Percentiles rank a stretch among this genome's conserved stretches.
phyloP scores from a whole-genome alignment of 30 jellyfish, hydroid and myxozoan genomes.

The Pelagia noctiluca region DNA sequence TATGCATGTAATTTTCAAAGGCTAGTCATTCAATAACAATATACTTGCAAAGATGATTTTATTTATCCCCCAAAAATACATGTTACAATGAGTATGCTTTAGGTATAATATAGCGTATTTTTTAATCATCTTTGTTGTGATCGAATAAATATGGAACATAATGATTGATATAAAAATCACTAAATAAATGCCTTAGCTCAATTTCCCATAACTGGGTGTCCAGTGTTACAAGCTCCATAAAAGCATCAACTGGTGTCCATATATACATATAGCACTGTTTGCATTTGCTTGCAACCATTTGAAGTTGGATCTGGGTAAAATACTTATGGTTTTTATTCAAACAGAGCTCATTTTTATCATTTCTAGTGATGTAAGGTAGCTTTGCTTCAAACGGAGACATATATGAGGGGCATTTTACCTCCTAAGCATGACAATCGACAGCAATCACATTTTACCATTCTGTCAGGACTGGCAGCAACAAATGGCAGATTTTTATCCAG shows the following conservation, averaged over 20 bases:
- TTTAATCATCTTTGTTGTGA: background rate
- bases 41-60: too few relatives aligned
- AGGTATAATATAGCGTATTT: background rate
- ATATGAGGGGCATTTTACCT: too few relatives aligned
- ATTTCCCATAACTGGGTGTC: constrained; percentile 5
- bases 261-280: too few relatives aligned
- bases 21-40: too few relatives aligned
- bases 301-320: constrained; percentile 55
- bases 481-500: constrained; percentile 38
- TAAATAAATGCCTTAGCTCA: background rate
- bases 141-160: background rate
- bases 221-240: constrained; percentile 41
- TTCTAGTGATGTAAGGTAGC: constrained; percentile 2
- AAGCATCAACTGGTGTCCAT: constrained; percentile 35
- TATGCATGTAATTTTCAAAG: too few relatives aligned
- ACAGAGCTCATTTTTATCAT: background rate
- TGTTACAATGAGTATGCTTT: background rate
- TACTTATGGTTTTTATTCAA: constrained; percentile 26
- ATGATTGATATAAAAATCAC: too few relatives aligned
- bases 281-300: constrained; percentile 64
- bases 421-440: constrained; percentile 36
- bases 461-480: constrained; percentile 46
- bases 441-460: constrained; percentile 28
- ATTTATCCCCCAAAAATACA: too few relatives aligned
- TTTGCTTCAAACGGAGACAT: constrained; percentile 16